phyloP scores from a whole-genome alignment of 2,888 invertebrate species.

The Coenonympha arcania region DNA sequence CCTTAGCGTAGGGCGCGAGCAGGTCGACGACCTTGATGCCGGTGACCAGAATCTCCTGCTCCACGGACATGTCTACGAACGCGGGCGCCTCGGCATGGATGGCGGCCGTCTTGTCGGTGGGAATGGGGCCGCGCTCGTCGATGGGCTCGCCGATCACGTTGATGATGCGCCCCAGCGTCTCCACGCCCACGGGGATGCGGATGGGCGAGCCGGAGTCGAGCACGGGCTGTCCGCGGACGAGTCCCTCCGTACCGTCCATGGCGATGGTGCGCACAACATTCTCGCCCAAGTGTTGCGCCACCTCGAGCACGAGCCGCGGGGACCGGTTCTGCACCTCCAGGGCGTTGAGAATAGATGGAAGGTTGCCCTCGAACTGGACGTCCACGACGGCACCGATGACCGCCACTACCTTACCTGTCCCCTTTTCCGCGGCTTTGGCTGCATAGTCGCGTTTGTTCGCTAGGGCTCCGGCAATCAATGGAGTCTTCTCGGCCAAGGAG shows the following conservation, averaged over 20 bases:
- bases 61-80: constrained; percentile 92
- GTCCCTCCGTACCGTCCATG: constrained; percentile 96
- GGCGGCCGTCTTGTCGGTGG: constrained; percentile 82
- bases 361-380: constrained; percentile 93
- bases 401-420: constrained; percentile 85
- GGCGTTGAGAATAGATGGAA: constrained; percentile 96
- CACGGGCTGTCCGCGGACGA: constrained; percentile 88
- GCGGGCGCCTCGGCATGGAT: constrained; percentile 94
- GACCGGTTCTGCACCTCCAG: constrained; percentile 90
- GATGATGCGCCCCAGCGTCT: constrained; percentile 93
- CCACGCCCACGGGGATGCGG: constrained; percentile 91
- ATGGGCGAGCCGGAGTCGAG: constrained; percentile 90
- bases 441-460: constrained; percentile 67
- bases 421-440: constrained; percentile 44
- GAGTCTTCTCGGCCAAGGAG: constrained; percentile 71
- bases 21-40: constrained; percentile 97
- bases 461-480: constrained; percentile 57
- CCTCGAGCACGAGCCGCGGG: constrained; percentile 86
- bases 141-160: constrained; percentile 93
- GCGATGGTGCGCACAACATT: constrained; percentile 93
- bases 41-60: constrained; percentile 92
- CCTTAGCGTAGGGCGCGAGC: constrained; percentile 93
- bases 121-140: constrained; percentile 91
- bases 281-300: constrained; percentile 94
- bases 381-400: constrained; percentile 99